phyloP scores from a whole-genome alignment of 2,888 invertebrate genomes.

The Synanthedon tipuliformis region DNA sequence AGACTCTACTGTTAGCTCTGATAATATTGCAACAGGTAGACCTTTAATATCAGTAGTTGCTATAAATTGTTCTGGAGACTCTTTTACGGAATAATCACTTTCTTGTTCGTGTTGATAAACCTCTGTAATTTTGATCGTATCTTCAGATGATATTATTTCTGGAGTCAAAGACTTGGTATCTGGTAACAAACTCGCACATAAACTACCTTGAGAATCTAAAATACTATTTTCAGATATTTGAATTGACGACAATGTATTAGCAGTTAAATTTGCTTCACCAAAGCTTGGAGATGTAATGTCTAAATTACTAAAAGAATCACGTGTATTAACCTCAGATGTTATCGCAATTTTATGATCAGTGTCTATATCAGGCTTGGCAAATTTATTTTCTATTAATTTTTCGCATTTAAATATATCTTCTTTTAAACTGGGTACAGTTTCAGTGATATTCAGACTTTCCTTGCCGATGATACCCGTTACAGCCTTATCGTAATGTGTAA shows the following conservation, averaged over 20 bases:
- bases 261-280: constrained; percentile 42
- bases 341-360: constrained; percentile 62
- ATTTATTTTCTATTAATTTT: constrained; percentile 41
- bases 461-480: constrained; percentile 66
- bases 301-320: constrained; percentile 33
- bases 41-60: constrained; percentile 55
- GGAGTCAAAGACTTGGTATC: constrained; percentile 33
- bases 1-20: constrained; percentile 55
- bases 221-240: constrained; percentile 48
- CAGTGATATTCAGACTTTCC: constrained; percentile 72
- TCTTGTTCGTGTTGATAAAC: constrained; percentile 49
- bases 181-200: constrained; percentile 24
- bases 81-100: constrained; percentile 19
- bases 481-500: constrained; percentile 65
- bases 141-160: constrained; percentile 29
- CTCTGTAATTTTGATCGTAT: constrained; percentile 40
- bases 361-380: constrained; percentile 64
- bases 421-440: constrained; percentile 58
- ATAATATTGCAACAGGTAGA: constrained; percentile 61
- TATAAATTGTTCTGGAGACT: constrained; percentile 23
- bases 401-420: constrained; percentile 55
- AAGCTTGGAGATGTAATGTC: constrained; percentile 22
- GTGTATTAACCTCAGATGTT: constrained; percentile 54
- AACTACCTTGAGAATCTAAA: constrained; percentile 50
- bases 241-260: constrained; percentile 33